A percentile compares a stretch with the other conserved stretches of the same genome.
These are phyloP conservation scores for Saturnia japonica DNA, from an alignment of 2,888 invertebrate species.

Conservation along the genomic window DNA sequence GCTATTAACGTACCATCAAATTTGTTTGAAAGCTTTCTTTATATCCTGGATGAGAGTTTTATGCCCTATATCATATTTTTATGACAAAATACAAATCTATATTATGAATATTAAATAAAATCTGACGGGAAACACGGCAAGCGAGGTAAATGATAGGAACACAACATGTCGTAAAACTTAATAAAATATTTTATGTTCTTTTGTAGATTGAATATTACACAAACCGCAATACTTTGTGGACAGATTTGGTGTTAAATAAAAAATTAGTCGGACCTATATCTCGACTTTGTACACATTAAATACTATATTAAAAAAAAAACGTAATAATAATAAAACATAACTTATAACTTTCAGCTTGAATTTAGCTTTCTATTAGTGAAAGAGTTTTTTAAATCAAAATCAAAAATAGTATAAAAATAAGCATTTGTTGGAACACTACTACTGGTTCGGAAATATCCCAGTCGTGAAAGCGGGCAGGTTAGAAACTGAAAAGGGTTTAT, in stretches of 20 bases:
- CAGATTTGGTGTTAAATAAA: background rate
- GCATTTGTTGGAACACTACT: too few species aligned
- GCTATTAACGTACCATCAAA: constrained; percentile 10
- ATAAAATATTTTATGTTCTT: background rate
- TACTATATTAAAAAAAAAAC: too few species aligned
- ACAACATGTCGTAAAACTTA: background rate
- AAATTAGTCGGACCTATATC: background rate
- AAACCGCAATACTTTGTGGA: background rate
- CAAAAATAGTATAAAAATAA: too few species aligned
- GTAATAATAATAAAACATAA: too few species aligned
- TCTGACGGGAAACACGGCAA: background rate
- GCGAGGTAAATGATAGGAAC: background rate
- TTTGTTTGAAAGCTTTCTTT: background rate
- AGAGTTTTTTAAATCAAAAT: too few species aligned
- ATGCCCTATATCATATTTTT: constrained; percentile 11
- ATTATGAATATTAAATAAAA: background rate
- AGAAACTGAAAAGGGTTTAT: too few species aligned
- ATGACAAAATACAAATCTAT: background rate
- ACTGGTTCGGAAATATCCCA: too few species aligned
- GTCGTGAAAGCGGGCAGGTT: too few species aligned
- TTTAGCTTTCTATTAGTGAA: too few species aligned
- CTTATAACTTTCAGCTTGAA: too few species aligned
- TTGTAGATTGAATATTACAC: background rate
- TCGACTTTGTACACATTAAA: too few species aligned
- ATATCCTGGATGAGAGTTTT: constrained; percentile 7